phyloP scores from a whole-genome alignment of 2,113 vertebrate species.

The Prochilodus magdalenae region DNA sequence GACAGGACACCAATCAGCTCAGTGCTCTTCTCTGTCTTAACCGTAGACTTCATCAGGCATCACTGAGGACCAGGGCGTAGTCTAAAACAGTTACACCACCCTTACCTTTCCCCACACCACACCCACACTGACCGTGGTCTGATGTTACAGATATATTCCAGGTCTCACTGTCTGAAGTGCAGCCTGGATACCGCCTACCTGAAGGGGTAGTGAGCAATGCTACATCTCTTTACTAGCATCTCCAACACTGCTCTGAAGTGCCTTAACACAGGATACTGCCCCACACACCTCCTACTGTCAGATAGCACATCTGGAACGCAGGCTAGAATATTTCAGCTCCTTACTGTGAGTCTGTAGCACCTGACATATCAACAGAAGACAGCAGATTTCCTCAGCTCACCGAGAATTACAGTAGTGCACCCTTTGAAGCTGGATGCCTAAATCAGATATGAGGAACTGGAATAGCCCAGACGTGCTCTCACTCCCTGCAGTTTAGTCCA shows the following conservation, averaged over 20 bases:
- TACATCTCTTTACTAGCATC: not conserved
- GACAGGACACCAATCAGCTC: not conserved
- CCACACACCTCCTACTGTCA: not conserved
- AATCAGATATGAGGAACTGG: not conserved
- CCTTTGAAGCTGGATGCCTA: not conserved
- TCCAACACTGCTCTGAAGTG: slow-evolving; percentile 29
- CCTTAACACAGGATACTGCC: slow-evolving; percentile 33
- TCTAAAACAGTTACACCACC: not conserved
- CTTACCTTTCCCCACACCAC: not conserved
- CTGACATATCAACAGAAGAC: no score
- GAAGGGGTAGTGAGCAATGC: not conserved
- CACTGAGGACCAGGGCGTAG: not conserved
- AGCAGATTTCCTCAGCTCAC: no score
- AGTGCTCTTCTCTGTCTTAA: slow-evolving; percentile 3
- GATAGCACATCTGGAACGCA: not conserved
- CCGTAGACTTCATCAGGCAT: slow-evolving; percentile 18
- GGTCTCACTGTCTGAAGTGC: no score
- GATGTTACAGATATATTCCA: not conserved
- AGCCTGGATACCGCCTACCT: no score
- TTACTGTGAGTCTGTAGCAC: no score
- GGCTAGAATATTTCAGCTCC: not conserved
- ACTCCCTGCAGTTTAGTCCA: no score
- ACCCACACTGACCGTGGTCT: not conserved
- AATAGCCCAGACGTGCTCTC: no score
- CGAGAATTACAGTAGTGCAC: no score